Percentiles rank a stretch among this genome's conserved stretches.
These are phyloP conservation scores for Natator depressus DNA, from an alignment of 2,113 vertebrate genomes.

Conservation along the genomic window DNA sequence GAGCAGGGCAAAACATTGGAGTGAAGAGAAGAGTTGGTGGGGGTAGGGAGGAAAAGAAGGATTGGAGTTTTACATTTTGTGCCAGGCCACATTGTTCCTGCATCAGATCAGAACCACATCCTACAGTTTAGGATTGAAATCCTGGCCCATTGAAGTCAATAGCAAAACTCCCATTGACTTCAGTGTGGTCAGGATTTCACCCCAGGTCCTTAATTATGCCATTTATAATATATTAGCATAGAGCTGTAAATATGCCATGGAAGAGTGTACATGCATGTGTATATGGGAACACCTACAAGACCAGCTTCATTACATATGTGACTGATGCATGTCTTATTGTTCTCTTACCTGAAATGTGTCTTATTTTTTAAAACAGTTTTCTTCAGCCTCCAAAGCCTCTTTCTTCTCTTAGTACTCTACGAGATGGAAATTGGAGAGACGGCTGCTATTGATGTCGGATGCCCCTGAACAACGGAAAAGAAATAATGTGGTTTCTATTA, in stretches of 20 bases:
- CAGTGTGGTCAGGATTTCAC: background rate
- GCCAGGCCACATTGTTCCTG: background rate
- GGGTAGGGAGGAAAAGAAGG: background rate
- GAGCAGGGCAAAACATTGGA: background rate
- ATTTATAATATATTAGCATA: background rate
- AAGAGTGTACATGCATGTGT: background rate
- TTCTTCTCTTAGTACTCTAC: conserved; percentile 90
- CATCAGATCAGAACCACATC: background rate
- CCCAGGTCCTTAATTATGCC: background rate
- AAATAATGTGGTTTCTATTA: conserved; percentile 64
- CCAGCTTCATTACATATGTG: background rate
- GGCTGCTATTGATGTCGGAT: conserved; percentile 91
- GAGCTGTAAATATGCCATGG: background rate
- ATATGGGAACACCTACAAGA: background rate
- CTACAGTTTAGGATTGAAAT: background rate
- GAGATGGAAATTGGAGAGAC: conserved; percentile 95
- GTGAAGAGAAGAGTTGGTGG: background rate
- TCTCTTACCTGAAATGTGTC: background rate
- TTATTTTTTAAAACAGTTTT: conserved; percentile 82
- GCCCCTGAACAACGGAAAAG: conserved; percentile 26
- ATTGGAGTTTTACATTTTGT: background rate
- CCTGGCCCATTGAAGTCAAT: background rate
- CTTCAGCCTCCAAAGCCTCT: conserved; percentile 96
- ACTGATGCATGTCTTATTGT: background rate
- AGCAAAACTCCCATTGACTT: background rate